Percentiles rank a stretch among this genome's conserved stretches.
Conservation (phyloP, 2,888 invertebrate species). For the Parasteatoda lunata region DNA sequence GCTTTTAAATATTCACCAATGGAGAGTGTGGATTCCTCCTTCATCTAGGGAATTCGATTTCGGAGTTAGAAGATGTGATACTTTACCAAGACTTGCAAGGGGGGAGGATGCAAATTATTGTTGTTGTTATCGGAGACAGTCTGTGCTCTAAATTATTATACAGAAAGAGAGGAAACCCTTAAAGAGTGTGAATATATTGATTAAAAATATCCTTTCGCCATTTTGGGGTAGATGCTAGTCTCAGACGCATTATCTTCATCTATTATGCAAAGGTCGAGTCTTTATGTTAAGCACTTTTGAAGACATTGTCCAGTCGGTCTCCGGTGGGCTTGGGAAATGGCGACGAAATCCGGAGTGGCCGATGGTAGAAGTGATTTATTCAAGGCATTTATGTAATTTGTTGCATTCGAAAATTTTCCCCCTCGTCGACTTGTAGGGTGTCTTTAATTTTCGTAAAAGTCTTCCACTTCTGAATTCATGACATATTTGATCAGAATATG, state of each 20-base stretch:
- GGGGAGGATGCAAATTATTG: conserved; percentile 26
- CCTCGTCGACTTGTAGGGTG: neutral
- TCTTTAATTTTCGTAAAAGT: neutral
- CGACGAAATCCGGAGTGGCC: conserved; percentile 1
- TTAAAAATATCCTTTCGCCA: conserved; percentile 32
- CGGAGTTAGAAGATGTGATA: neutral
- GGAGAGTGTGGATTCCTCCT: neutral
- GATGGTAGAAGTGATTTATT: neutral
- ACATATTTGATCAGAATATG: too few relatives aligned
- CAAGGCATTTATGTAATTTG: neutral
- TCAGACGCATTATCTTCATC: neutral
- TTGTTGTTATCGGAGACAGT: conserved; percentile 6
- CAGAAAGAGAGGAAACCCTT: conserved; percentile 21
- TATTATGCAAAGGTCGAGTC: conserved; percentile 1
- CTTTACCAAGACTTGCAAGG: neutral
- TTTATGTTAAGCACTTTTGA: neutral
- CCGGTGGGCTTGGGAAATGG: neutral
- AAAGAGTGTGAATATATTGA: conserved; percentile 31
- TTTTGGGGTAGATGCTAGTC: neutral
- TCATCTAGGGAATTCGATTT: conserved; percentile 56
- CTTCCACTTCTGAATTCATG: neutral
- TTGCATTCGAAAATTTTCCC: neutral
- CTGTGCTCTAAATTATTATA: neutral
- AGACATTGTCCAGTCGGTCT: conserved; percentile 15
- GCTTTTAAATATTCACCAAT: conserved; percentile 60